Evolutionary conservation across 2,888 invertebrate genomes (phyloP).

Genomic region (Phortica okadai): DNA sequence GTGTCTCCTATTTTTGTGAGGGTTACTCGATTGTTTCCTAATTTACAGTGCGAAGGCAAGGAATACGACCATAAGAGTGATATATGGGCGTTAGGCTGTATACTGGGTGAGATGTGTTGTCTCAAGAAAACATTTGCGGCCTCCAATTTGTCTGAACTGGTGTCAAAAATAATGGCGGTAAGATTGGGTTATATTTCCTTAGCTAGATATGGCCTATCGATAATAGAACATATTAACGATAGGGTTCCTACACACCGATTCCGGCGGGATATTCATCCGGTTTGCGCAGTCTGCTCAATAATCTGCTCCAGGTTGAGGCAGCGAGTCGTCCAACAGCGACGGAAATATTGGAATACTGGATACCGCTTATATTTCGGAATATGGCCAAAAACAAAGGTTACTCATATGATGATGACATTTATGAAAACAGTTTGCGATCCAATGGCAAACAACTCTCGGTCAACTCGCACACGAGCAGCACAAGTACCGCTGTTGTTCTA

Average conservation of each 20-base stretch:
- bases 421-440: not conserved
- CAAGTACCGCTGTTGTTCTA: slow-evolving; percentile 52
- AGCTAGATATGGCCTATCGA: not conserved
- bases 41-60: slow-evolving; percentile 83
- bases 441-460: slow-evolving; percentile 41
- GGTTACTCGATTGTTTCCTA: not conserved
- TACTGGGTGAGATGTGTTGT: slow-evolving; percentile 85
- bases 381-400: slow-evolving; percentile 75
- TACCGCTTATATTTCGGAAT: slow-evolving; percentile 77
- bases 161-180: slow-evolving; percentile 85
- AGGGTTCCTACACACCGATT: slow-evolving; percentile 83
- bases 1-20: not conserved
- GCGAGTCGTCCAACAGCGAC: slow-evolving; percentile 80
- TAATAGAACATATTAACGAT: not conserved
- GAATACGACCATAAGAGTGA: slow-evolving; percentile 87
- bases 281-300: slow-evolving; percentile 80
- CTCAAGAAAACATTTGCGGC: slow-evolving; percentile 85
- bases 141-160: slow-evolving; percentile 83
- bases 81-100: slow-evolving; percentile 87
- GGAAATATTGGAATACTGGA: slow-evolving; percentile 79
- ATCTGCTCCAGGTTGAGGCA: slow-evolving; percentile 81
- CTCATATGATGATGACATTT: slow-evolving; percentile 69
- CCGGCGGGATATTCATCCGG: slow-evolving; percentile 82
- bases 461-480: slow-evolving; percentile 44
- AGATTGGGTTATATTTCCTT: slow-evolving; percentile 15